Conservation (phyloP, 1,140 invertebrate genomes). For the Drosophila tsacasi region DNA sequence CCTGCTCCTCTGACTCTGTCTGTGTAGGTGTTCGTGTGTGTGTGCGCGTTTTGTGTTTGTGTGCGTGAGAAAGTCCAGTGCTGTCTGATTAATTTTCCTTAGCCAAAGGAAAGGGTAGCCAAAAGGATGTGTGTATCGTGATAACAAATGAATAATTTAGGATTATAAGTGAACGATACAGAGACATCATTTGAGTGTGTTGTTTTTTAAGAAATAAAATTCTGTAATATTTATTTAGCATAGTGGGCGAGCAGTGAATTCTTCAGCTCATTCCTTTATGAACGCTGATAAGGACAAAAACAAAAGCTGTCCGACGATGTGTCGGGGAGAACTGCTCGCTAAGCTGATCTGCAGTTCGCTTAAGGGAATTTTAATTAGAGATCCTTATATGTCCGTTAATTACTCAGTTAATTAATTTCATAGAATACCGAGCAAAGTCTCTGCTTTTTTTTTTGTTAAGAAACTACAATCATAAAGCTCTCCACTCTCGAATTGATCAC, state of each 20-base stretch:
- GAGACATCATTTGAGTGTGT: not conserved
- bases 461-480: not conserved
- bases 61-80: conserved; percentile 21
- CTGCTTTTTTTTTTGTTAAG: too few species aligned
- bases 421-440: not conserved
- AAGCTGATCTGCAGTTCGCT: too few species aligned
- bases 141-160: too few species aligned
- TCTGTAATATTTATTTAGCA: not conserved
- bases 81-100: not conserved
- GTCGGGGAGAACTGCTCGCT: not conserved
- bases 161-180: not conserved
- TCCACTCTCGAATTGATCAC: not conserved
- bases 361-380: not conserved
- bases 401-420: not conserved
- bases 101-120: conserved; percentile 1
- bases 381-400: not conserved
- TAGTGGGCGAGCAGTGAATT: not conserved
- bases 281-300: not conserved
- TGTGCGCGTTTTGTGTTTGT: not conserved
- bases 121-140: not conserved
- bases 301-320: not conserved
- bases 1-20: not conserved
- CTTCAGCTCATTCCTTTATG: not conserved
- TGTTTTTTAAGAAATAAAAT: not conserved
- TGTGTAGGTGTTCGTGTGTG: conserved; percentile 18